phyloP scores from a whole-genome alignment of 1,140 invertebrate species.

The Meteorus sp. region DNA sequence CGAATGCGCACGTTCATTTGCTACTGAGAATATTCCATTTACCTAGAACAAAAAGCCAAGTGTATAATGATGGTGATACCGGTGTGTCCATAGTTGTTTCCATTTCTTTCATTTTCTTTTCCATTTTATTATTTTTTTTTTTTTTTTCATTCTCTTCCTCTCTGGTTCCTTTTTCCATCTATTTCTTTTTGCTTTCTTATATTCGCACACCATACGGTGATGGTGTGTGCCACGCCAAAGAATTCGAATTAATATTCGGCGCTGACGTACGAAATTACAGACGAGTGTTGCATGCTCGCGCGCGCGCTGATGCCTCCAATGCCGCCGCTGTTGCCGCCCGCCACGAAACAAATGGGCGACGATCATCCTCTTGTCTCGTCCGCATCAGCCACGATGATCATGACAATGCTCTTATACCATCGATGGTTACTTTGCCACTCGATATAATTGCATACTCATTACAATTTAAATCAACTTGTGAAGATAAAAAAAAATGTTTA shows the following conservation, averaged over 20 bases:
- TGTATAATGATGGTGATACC: too few relatives aligned
- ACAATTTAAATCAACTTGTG: conserved; percentile 22
- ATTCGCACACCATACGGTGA: not conserved
- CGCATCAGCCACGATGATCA: conserved; percentile 36
- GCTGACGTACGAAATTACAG: conserved; percentile 58
- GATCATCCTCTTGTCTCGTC: conserved; percentile 54
- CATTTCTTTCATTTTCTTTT: too few relatives aligned
- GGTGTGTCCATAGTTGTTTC: too few relatives aligned
- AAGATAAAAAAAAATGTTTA: too few relatives aligned
- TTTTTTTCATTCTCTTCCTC: conserved; percentile 5
- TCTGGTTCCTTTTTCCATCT: too few relatives aligned
- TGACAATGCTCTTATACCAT: conserved; percentile 42
- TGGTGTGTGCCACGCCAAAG: conserved; percentile 25
- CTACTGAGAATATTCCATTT: conserved; percentile 40
- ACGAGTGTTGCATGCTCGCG: too few relatives aligned
- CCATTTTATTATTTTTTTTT: not conserved
- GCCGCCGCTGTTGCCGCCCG: conserved; percentile 37
- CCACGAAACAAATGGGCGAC: conserved; percentile 54
- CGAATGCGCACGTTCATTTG: too few relatives aligned
- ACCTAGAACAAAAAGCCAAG: conserved; percentile 29
- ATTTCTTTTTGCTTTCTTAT: not conserved
- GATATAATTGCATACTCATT: conserved; percentile 22
- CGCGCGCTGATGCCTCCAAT: conserved; percentile 21
- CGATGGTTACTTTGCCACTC: conserved; percentile 22
- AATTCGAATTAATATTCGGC: conserved; percentile 61